phyloP scores from a whole-genome alignment of 2,113 vertebrate genomes.

The Cariama cristata region DNA sequence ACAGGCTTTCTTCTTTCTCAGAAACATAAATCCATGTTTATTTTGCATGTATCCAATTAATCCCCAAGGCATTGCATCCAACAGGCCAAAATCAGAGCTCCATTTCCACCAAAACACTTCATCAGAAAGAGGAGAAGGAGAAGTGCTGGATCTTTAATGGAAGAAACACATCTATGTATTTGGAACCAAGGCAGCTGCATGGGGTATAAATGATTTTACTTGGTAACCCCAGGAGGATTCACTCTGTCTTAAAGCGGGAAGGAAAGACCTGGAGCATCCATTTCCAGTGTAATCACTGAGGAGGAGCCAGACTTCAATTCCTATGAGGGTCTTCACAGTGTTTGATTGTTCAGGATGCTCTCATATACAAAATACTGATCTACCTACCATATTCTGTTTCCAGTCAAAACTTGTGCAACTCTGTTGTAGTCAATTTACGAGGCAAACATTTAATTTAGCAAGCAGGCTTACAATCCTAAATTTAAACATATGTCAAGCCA shows the following conservation, averaged over 20 bases:
- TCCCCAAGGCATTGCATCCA: not conserved
- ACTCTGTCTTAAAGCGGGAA: not conserved
- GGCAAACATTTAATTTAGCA: conserved; percentile 63
- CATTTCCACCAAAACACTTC: not conserved
- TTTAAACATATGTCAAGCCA: conserved; percentile 63
- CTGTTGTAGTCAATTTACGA: conserved; percentile 22
- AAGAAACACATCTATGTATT: not conserved
- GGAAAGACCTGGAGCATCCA: not conserved
- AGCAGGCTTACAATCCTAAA: conserved; percentile 46
- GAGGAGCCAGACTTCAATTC: not conserved
- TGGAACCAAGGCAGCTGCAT: not conserved
- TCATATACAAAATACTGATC: not conserved
- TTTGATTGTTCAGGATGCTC: not conserved
- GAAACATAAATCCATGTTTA: conserved; percentile 11
- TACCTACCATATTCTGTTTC: not conserved
- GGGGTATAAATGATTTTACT: not conserved
- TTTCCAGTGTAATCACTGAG: not conserved
- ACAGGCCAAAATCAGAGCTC: not conserved
- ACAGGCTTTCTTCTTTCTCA: conserved; percentile 4
- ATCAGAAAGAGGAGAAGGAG: not conserved
- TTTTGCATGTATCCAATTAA: not conserved
- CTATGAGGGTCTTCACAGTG: not conserved
- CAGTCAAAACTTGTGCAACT: not conserved
- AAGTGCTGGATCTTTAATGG: not conserved
- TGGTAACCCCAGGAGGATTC: not conserved